A percentile compares a stretch with the other conserved stretches of the same genome.
Conservation (phyloP, 1,140 invertebrate species). For the Subanguina moxae region DNA sequence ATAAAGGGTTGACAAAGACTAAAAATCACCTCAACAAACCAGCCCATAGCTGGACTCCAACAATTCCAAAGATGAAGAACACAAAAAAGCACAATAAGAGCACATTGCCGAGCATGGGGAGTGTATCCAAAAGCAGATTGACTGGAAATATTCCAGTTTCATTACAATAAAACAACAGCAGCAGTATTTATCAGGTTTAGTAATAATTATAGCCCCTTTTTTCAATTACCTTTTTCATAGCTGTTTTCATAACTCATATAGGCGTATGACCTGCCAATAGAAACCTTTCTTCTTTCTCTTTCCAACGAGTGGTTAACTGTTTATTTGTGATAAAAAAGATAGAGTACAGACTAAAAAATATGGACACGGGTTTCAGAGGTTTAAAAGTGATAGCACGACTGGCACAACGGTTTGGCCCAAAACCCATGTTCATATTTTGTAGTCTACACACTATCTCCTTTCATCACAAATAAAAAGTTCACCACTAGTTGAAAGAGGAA, state of each 20-base stretch:
- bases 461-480: too few species aligned
- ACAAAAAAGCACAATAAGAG: conserved; percentile 97
- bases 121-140: conserved; percentile 83
- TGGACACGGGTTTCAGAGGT: not conserved
- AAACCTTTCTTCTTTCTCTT: conserved; percentile 15
- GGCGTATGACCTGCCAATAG: not conserved
- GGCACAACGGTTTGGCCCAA: too few species aligned
- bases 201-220: too few species aligned
- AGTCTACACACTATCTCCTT: too few species aligned
- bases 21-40: conserved; percentile 68
- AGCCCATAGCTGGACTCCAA: conserved; percentile 98
- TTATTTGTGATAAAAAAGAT: not conserved
- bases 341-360: too few species aligned
- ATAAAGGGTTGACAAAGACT: not conserved
- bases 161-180: conserved; percentile 2
- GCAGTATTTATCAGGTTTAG: too few species aligned
- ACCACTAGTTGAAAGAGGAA: too few species aligned
- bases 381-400: too few species aligned
- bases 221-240: too few species aligned
- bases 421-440: too few species aligned
- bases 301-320: too few species aligned
- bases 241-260: too few species aligned
- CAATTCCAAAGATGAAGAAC: conserved; percentile 99
- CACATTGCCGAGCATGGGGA: conserved; percentile 95
- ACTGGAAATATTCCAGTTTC: conserved; percentile 49